A percentile compares a stretch with the other conserved stretches of the same genome.
Conservation (phyloP, 2,888 invertebrate species). For the Patella pellucida region DNA sequence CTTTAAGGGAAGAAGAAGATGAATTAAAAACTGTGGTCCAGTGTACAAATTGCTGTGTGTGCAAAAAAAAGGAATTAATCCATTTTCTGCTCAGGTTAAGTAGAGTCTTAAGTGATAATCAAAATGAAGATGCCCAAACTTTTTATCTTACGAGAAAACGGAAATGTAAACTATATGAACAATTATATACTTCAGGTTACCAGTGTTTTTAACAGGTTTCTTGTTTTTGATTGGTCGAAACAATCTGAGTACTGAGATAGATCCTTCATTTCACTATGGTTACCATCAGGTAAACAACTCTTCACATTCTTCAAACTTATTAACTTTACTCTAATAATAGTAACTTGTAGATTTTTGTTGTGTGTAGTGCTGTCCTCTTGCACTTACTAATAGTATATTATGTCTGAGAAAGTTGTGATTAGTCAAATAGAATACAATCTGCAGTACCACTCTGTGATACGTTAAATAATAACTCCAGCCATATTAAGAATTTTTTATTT, state of each 20-base stretch:
- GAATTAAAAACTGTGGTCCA: too few species aligned
- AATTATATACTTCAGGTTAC: conserved; percentile 66
- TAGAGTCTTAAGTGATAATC: background rate
- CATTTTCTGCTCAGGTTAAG: background rate
- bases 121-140: too few species aligned
- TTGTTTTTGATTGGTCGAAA: conserved; percentile 76
- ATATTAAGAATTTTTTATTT: background rate
- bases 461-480: background rate
- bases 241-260: conserved; percentile 73
- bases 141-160: too few species aligned
- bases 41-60: background rate
- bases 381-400: too few species aligned
- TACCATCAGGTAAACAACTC: conserved; percentile 78
- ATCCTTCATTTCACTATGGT: conserved; percentile 85
- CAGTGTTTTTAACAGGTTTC: conserved; percentile 78
- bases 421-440: too few species aligned
- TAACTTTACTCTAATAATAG: background rate
- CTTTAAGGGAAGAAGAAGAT: too few species aligned
- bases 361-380: too few species aligned
- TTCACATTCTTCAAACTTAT: background rate
- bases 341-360: too few species aligned
- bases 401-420: too few species aligned
- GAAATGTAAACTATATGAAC: too few species aligned
- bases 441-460: background rate
- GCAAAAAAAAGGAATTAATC: background rate